Percentiles rank a stretch among this genome's conserved stretches.
Evolutionary conservation across 2,888 invertebrate species (phyloP).

Genomic region (Anticlea derivata): DNA sequence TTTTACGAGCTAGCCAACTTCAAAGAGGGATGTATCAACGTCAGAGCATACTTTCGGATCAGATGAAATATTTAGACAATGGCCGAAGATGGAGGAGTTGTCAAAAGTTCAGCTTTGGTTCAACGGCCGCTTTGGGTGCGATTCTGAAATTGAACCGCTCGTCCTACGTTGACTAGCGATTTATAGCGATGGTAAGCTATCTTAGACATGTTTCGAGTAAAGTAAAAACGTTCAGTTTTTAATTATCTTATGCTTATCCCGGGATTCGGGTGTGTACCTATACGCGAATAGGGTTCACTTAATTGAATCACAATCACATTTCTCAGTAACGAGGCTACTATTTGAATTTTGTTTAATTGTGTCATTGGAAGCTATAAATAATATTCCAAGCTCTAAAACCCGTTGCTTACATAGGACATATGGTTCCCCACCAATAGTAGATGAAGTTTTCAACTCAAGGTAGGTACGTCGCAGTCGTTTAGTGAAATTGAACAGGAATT

Average conservation of each 20-base stretch:
- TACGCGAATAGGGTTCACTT: no score
- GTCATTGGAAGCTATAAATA: neutral
- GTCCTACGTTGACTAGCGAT: constrained; percentile 6
- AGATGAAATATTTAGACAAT: constrained; percentile 44
- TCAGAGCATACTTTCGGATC: constrained; percentile 24
- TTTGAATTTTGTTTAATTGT: no score
- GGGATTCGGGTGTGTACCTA: no score
- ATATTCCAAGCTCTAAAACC: neutral
- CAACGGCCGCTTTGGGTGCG: constrained; percentile 29
- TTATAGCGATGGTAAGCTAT: neutral
- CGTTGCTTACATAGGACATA: constrained; percentile 4
- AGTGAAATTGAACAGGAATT: constrained; percentile 41
- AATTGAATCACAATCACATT: no score
- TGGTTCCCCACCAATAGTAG: constrained; percentile 20
- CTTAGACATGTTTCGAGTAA: no score
- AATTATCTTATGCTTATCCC: no score
- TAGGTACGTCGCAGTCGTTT: constrained; percentile 38
- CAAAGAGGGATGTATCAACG: constrained; percentile 40
- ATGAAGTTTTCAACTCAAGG: constrained; percentile 31
- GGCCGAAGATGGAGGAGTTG: constrained; percentile 41
- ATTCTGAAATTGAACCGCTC: constrained; percentile 28
- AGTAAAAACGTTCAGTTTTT: no score
- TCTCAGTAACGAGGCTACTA: no score
- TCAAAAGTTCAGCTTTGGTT: constrained; percentile 35
- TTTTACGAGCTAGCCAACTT: constrained; percentile 38